Evolutionary conservation across 2,888 invertebrate species (phyloP).

Genomic region (Pardosa pseudoannulata): DNA sequence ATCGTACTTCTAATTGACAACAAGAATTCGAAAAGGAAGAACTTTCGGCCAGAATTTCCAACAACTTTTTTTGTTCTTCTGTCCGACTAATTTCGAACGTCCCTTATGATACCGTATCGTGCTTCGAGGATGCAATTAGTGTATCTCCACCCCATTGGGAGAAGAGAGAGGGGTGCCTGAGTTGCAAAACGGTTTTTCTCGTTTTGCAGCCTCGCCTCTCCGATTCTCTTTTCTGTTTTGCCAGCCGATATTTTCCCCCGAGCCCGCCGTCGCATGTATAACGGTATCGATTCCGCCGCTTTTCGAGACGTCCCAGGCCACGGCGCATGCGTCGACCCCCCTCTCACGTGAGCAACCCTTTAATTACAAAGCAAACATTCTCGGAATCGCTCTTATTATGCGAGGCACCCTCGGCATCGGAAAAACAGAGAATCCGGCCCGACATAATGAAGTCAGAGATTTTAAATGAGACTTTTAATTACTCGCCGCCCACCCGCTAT

Average conservation of each 20-base stretch:
- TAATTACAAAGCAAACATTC: constrained; percentile 7
- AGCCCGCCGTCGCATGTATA: neutral
- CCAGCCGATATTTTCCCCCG: neutral
- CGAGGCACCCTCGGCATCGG: neutral
- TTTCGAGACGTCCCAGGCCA: neutral
- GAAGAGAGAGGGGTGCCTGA: no score
- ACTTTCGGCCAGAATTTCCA: no score
- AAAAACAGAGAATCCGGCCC: constrained; percentile 6
- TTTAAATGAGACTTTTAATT: constrained; percentile 7
- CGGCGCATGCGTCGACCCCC: neutral
- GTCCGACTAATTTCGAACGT: no score
- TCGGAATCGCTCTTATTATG: constrained; percentile 2
- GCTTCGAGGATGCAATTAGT: no score
- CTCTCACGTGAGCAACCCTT: neutral
- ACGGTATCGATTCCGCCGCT: neutral
- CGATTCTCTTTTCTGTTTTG: neutral
- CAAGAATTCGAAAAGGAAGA: no score
- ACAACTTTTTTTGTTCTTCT: no score
- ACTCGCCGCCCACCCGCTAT: neutral
- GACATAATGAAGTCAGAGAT: constrained; percentile 6
- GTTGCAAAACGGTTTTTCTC: no score
- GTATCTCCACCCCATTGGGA: no score
- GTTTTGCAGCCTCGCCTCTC: neutral
- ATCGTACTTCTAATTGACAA: no score
- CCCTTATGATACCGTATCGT: no score